Conservation (phyloP, 2,113 vertebrate species). For the Lynx canadensis region DNA sequence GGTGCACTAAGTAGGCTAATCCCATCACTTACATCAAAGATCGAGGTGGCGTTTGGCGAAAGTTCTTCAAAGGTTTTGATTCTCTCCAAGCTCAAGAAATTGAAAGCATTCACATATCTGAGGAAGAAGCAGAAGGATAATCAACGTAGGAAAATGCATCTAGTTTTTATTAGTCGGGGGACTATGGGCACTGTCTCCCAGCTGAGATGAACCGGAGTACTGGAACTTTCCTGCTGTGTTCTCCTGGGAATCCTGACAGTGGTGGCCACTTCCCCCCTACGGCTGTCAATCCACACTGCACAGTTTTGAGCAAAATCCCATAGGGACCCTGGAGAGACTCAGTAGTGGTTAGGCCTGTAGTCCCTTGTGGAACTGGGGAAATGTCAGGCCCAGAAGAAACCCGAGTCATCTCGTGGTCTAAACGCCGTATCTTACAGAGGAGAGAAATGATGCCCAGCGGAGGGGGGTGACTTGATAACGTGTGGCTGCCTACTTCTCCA, state of each 20-base stretch:
- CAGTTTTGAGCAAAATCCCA: background rate
- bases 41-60: constrained; percentile 76
- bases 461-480: background rate
- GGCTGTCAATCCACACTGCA: background rate
- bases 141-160: constrained; percentile 28
- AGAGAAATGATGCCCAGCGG: background rate
- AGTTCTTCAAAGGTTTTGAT: constrained; percentile 87
- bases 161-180: background rate
- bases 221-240: background rate
- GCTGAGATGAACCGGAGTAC: background rate
- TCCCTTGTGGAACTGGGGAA: background rate
- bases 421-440: background rate
- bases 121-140: constrained; percentile 61
- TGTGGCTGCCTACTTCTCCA: background rate
- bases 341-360: background rate
- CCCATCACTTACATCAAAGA: constrained; percentile 83
- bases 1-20: too few species aligned
- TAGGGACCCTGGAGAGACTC: background rate
- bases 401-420: background rate
- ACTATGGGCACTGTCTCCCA: fast-evolving
- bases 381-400: background rate
- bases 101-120: constrained; percentile 87
- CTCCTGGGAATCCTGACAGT: background rate
- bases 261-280: too few species aligned
- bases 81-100: constrained; percentile 80